A percentile compares a stretch with the other conserved stretches of the same genome.
These are phyloP conservation scores for Amazona guildingii DNA, from an alignment of 2,113 vertebrate species.

Conservation along the genomic window DNA sequence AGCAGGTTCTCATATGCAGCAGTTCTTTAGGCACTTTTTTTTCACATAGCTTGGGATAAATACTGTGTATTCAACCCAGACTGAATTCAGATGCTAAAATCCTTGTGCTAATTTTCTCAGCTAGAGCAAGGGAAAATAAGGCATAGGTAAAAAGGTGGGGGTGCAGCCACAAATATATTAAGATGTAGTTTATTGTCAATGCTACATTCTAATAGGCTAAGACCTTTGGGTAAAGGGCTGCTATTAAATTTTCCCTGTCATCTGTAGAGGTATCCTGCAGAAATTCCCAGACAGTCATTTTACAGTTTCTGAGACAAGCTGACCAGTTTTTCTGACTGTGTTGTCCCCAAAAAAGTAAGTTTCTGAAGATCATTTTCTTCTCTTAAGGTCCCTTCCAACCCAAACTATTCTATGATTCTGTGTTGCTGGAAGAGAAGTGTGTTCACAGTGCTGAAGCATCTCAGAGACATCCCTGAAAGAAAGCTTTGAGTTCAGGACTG, in stretches of 20 bases:
- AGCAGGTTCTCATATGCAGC: constrained; percentile 52
- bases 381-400: no score
- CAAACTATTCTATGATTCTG: background rate
- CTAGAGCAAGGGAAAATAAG: background rate
- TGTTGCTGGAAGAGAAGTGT: background rate
- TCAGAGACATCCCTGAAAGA: background rate
- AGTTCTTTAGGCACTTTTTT: constrained; percentile 10
- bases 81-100: background rate
- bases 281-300: background rate
- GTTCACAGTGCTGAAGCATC: background rate
- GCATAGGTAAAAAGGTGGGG: background rate
- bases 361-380: background rate
- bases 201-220: background rate
- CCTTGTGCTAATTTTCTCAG: background rate
- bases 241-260: background rate
- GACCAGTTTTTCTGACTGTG: background rate
- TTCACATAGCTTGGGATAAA: background rate
- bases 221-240: background rate
- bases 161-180: background rate
- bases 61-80: background rate
- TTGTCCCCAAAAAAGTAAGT: background rate
- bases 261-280: background rate
- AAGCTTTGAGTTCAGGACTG: constrained; percentile 6
- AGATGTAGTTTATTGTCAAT: background rate
- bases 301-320: background rate